phyloP scores from a whole-genome alignment of 2,888 invertebrate genomes.

The Cataglyphis rosenhaueri region DNA sequence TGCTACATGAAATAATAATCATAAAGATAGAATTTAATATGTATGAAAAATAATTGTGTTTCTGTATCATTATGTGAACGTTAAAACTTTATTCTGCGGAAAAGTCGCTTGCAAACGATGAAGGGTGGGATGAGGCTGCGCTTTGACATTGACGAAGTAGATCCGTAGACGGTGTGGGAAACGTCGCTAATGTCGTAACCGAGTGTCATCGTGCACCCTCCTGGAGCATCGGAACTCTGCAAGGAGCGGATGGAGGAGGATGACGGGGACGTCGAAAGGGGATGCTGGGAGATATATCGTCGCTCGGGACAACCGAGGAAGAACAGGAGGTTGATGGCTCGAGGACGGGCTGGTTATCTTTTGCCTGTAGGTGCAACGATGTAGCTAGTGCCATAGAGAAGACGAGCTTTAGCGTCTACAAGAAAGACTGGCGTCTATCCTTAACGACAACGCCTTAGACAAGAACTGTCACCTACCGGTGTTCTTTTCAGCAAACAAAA shows the following conservation, averaged over 20 bases:
- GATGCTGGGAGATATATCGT: conserved; percentile 74
- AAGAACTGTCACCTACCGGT: conserved; percentile 29
- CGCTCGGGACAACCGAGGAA: conserved; percentile 63
- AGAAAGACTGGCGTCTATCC: conserved; percentile 68
- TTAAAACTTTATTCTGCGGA: conserved; percentile 62
- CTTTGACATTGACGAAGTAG: conserved; percentile 81
- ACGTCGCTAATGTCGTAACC: conserved; percentile 82
- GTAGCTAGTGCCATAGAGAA: conserved; percentile 56
- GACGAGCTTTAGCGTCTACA: conserved; percentile 63
- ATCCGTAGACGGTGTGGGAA: conserved; percentile 75
- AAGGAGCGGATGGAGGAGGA: conserved; percentile 55
- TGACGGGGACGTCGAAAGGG: conserved; percentile 64
- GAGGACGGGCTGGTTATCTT: conserved; percentile 75
- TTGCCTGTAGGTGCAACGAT: conserved; percentile 72
- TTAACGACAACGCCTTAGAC: conserved; percentile 59
- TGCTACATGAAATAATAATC: background rate
- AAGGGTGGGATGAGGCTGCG: conserved; percentile 47
- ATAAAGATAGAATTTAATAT: background rate
- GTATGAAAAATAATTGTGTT: background rate
- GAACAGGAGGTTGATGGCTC: conserved; percentile 72
- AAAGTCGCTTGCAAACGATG: conserved; percentile 61
- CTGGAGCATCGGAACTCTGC: conserved; percentile 69
- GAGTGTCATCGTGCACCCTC: conserved; percentile 80
- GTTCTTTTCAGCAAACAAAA: conserved; percentile 35
- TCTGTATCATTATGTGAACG: conserved; percentile 17